Evolutionary conservation across 2,888 invertebrate species (phyloP), one percentile per base, ranked within the genome.

Genomic region (Azorinus chamasolen): DNA sequence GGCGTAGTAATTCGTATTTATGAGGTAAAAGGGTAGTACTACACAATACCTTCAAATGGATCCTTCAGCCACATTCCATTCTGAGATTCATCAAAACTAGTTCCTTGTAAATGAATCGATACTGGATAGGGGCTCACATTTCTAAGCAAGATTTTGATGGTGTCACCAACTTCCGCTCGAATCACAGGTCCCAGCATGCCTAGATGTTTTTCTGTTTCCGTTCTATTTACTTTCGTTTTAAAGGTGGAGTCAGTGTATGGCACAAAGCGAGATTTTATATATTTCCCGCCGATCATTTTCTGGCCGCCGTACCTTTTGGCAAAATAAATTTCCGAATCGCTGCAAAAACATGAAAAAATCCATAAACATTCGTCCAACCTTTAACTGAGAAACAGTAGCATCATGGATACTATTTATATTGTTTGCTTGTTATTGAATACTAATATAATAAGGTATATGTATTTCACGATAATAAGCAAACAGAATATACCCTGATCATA

Each of bases 171-270:
- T 58, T 88, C 86, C 1, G 84, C 87, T 54, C 77, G 57, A 5
- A 88, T 78, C 0, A 84, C 71, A 4, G 88, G 88, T 14, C 88
- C 88, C 43, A 88, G 80, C 18, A 86, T 61, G 0, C 87, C 87
- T 10, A 88, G 74, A 57, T 88, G 86, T 27, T 70, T 37, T 20
- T 75, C 75, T 3, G 53, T 25, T 2, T 51, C 48, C 18, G 46
- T 51, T 32, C 66, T 51, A 8, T 20, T 14, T 20, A 58, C 68
- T 53, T 62, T 75, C n/a, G 24, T 68, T 0, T 45, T 70, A 63
- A 79, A 89, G 5, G 59, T 55, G 22, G 43, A 16, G 43, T 87
- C 86, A 0, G 66, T 80, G 58, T 87, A 89, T 53, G 80, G 41
- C 16, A 78, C 20, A 64, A 75, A 88, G 4, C 78, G 69, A 0